Evolutionary conservation across 1,140 invertebrate species (phyloP).

Genomic region (Melipona quadrifasciata): DNA sequence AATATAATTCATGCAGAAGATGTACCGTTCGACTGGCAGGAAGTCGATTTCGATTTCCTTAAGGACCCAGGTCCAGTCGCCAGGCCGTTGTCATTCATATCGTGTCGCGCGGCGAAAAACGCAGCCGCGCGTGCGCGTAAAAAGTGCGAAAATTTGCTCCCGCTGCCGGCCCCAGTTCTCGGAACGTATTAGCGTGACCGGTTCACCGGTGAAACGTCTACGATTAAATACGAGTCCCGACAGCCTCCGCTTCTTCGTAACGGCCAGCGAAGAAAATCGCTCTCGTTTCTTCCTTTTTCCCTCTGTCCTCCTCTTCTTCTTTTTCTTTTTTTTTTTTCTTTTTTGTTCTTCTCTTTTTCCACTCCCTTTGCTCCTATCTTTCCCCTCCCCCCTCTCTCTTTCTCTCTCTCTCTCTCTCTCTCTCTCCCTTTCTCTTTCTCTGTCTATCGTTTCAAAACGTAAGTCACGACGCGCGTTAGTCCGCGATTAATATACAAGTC

Average conservation of each 20-base stretch:
- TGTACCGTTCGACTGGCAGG: background rate
- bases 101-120: background rate
- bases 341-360: no score
- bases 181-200: conserved; percentile 43
- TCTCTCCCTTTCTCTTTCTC: background rate
- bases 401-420: background rate
- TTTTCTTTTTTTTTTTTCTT: no score
- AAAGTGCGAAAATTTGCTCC: conserved; percentile 28
- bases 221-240: conserved; percentile 40
- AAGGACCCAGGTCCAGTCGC: background rate
- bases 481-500: conserved; percentile 44
- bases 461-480: conserved; percentile 10
- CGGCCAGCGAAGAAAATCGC: conserved; percentile 35
- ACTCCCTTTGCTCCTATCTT: background rate
- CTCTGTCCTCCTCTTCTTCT: background rate
- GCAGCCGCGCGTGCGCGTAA: background rate
- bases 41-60: conserved; percentile 13
- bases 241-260: conserved; percentile 20
- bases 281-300: conserved; percentile 12
- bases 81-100: conserved; percentile 12
- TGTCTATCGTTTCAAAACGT: background rate
- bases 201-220: conserved; percentile 47
- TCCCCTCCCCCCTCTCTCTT: background rate
- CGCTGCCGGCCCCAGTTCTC: background rate
- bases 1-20: background rate